Base-by-base conservation (phyloP, 2,113 vertebrate species). In the Passer domesticus region DNA sequence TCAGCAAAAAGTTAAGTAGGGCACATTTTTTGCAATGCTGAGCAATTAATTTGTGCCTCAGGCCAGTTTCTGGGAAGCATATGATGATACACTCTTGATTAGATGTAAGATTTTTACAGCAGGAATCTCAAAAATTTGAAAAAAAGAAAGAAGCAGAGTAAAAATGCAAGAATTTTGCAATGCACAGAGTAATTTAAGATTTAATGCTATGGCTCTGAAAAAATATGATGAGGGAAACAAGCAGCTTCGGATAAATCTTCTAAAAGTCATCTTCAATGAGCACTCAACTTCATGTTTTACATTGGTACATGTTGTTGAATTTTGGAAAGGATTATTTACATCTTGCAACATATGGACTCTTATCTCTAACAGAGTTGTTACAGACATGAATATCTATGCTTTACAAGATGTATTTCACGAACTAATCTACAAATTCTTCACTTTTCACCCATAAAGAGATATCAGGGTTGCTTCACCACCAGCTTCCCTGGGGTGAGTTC, bases 241-340 rank as follows among this genome's bases (percentile, higher is more conserved):
- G 2, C 39, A 74, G 13, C 33, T 94, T 72, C 55, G 82, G 25
- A 78, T 93, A 88, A 94, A 95, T 94, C 67, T 93, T 79, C 63
- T 55, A 46, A 56, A 88, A 77, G 60, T 88, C 59, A 44, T 90
- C 44, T 90, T 88, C 68, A 86, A 24, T 53, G 59, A 88, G 52
- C 44, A 31, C 56, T 95, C 55, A 69, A 70, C 64, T 41, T 83
- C 49, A 9, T 73, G 53, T 73, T 94, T 89, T 68, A 73, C 35
- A 25, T 58, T 0, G 0, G n/a, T 73, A 62, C 21, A 55, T 67
- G 68, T 28, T 88, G 59, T 53, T 95, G 82, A 84, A 68, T 91
- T 94, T 96, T 80, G 56, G 39, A 52, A 93, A 83, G 63, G 68
- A 64, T 90, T 93, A 90, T 96, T 93, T 96, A 93, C 35, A 49